These are phyloP conservation scores for Pipistrellus nathusii DNA, from an alignment of 2,797 vertebrate genomes.

Conservation along the genomic window DNA sequence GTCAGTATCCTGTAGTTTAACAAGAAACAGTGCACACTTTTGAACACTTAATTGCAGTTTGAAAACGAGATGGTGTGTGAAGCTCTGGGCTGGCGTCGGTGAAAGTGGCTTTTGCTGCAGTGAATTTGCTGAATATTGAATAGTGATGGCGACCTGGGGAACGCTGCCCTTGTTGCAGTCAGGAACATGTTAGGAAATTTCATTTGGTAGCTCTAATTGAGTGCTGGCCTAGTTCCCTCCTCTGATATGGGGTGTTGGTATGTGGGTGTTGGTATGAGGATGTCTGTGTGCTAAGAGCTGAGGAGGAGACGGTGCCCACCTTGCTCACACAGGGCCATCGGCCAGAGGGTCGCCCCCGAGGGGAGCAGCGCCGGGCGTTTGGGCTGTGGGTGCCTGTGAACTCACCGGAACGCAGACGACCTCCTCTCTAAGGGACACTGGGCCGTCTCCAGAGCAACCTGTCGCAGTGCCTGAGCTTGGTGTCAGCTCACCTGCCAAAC, in stretches of 20 bases:
- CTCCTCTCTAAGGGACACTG: neutral
- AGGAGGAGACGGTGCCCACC: neutral
- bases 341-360: neutral
- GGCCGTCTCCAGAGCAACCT: neutral
- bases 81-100: no score
- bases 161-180: neutral
- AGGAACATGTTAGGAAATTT: neutral
- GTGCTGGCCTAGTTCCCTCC: neutral
- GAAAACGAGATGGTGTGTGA: neutral
- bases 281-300: neutral
- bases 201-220: neutral
- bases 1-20: neutral
- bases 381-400: neutral
- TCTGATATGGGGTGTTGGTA: neutral
- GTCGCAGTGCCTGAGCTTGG: fast-evolving
- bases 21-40: neutral
- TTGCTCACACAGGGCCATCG: neutral
- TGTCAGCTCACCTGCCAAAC: neutral
- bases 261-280: no score
- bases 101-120: neutral
- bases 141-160: neutral
- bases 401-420: neutral
- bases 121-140: neutral
- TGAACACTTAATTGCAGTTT: neutral
- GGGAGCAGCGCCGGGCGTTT: neutral